Conservation (phyloP, 2,113 vertebrate genomes). For the Anoplopoma fimbria region DNA sequence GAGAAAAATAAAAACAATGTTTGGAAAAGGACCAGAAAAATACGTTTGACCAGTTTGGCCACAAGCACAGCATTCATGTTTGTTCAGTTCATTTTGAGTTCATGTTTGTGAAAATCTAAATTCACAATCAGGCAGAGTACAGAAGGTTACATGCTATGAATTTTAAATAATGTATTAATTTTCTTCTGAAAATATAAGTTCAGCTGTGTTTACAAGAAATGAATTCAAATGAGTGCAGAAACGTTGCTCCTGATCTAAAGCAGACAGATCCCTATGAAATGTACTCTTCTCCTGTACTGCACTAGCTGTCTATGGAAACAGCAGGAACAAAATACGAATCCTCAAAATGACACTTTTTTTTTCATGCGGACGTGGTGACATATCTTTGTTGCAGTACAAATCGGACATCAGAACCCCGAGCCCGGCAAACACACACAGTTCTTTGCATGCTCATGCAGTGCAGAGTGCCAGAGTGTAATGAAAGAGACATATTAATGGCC, state of each 20-base stretch:
- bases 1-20: background rate
- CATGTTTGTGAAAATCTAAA: constrained; percentile 10
- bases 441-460: constrained; percentile 52
- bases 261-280: background rate
- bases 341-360: constrained; percentile 30
- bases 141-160: constrained; percentile 7
- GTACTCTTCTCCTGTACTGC: background rate
- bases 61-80: background rate
- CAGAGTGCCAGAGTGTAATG: constrained; percentile 75
- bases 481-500: constrained; percentile 84
- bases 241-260: constrained; percentile 32
- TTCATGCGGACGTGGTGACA: constrained; percentile 50
- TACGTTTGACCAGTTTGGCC: background rate
- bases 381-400: constrained; percentile 76
- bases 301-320: too few species aligned
- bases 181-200: constrained; percentile 8
- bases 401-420: constrained; percentile 75
- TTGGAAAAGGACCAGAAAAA: constrained; percentile 42
- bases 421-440: constrained; percentile 60
- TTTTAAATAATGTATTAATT: constrained; percentile 17
- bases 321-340: constrained; percentile 30
- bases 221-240: constrained; percentile 20
- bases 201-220: constrained; percentile 17
- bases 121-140: background rate
- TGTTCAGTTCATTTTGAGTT: background rate